Conservation (phyloP, 2,888 invertebrate species). For the Clunio marinus region DNA sequence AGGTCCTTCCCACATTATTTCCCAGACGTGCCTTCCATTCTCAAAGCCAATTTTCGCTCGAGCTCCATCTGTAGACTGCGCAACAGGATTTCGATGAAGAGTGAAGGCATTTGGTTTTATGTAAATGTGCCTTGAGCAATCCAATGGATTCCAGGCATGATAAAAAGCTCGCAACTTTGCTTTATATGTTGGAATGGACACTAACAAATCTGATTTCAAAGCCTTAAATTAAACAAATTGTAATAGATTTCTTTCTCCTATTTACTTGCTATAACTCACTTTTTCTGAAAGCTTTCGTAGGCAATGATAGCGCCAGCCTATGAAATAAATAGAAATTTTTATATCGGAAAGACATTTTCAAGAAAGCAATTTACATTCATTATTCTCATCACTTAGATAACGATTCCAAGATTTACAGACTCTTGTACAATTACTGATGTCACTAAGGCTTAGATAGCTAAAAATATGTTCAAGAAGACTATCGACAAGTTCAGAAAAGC, state of each 20-base stretch:
- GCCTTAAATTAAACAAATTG: conserved; percentile 47
- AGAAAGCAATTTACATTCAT: too few species aligned
- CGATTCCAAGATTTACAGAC: conserved; percentile 93
- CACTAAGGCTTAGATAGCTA: conserved; percentile 81
- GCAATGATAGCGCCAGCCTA: conserved; percentile 92
- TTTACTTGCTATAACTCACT: neutral
- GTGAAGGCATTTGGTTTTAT: conserved; percentile 97
- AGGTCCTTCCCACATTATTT: conserved; percentile 98
- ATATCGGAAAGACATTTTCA: too few species aligned
- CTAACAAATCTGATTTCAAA: conserved; percentile 84
- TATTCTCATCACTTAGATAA: conserved; percentile 87
- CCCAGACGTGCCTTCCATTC: conserved; percentile 94
- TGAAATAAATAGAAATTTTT: too few species aligned
- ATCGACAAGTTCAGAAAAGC: conserved; percentile 62
- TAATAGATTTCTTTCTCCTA: neutral
- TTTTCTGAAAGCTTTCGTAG: conserved; percentile 78
- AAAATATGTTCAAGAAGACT: conserved; percentile 85
- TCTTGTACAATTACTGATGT: conserved; percentile 81
- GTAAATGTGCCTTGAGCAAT: conserved; percentile 95
- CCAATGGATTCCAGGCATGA: conserved; percentile 96
- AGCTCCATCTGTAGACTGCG: conserved; percentile 95
- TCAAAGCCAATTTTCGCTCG: conserved; percentile 86
- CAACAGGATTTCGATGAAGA: conserved; percentile 95
- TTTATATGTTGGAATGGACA: conserved; percentile 84
- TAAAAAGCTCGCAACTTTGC: conserved; percentile 89